These are phyloP conservation scores for Drosophila virilis DNA, from an alignment of 1,140 invertebrate genomes.

Conservation along the genomic window DNA sequence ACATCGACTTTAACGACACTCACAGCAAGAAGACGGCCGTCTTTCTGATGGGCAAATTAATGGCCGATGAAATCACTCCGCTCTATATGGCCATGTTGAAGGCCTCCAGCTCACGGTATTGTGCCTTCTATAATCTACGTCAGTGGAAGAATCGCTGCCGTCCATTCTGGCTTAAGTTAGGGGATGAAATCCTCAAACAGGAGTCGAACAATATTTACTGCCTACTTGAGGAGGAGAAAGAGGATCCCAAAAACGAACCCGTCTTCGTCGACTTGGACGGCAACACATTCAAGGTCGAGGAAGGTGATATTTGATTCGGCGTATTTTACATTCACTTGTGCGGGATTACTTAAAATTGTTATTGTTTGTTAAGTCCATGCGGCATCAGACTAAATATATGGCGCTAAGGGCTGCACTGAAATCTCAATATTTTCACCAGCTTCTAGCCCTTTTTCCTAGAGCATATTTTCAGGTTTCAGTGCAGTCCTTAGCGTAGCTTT, in stretches of 20 bases:
- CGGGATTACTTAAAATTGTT: constrained; percentile 21
- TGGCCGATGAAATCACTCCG: constrained; percentile 75
- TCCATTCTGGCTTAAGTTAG: constrained; percentile 66
- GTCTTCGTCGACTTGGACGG: constrained; percentile 28
- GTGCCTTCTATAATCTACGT: constrained; percentile 72
- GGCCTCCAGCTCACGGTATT: constrained; percentile 52
- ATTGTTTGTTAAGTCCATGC: constrained; percentile 3
- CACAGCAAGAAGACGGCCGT: constrained; percentile 65
- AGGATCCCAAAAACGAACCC: constrained; percentile 34
- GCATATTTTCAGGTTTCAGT: constrained; percentile 7
- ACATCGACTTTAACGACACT: constrained; percentile 70
- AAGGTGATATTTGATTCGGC: constrained; percentile 28
- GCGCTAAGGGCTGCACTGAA: constrained; percentile 12
- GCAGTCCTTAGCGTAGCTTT: constrained; percentile 16
- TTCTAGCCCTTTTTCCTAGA: no score
- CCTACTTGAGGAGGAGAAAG: constrained; percentile 64
- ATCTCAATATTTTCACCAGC: neutral
- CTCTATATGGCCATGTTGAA: constrained; percentile 78
- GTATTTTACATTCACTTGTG: neutral
- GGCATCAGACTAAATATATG: neutral
- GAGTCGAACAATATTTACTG: constrained; percentile 66
- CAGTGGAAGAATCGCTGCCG: constrained; percentile 79
- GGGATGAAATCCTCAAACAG: constrained; percentile 62
- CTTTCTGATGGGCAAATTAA: constrained; percentile 69
- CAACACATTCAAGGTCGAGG: constrained; percentile 56